These are phyloP conservation scores for Ptilorrhoa leucosticta DNA, from an alignment of 2,113 vertebrate genomes.

Conservation along the genomic window DNA sequence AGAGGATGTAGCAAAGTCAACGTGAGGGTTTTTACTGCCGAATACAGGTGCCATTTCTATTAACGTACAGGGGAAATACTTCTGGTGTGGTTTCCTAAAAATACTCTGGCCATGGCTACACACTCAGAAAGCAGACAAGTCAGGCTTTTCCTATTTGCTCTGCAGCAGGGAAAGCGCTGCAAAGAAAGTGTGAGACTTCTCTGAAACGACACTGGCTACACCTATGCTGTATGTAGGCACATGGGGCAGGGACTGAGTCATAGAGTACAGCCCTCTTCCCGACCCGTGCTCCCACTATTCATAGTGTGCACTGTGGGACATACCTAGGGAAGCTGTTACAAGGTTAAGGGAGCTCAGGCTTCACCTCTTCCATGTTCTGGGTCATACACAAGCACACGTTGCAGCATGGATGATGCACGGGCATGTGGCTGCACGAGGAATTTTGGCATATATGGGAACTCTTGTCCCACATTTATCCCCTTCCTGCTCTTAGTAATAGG, in stretches of 20 bases:
- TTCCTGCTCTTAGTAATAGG: neutral
- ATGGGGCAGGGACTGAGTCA: neutral
- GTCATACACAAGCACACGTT: accelerated
- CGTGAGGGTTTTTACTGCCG: neutral
- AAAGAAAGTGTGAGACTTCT: neutral
- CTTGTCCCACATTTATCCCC: neutral
- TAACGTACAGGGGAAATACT: neutral
- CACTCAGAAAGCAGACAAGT: neutral
- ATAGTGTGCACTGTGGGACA: neutral
- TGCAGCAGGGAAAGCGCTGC: neutral
- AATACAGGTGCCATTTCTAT: neutral
- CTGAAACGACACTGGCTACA: neutral
- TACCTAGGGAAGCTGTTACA: neutral
- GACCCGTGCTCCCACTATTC: neutral
- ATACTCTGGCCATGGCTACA: neutral
- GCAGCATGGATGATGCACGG: neutral
- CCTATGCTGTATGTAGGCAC: neutral
- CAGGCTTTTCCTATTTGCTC: neutral
- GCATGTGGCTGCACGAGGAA: neutral
- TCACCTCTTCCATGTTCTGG: neutral
- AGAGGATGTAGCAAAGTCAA: neutral
- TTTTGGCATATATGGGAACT: neutral
- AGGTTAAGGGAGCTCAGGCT: neutral
- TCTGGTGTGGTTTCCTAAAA: neutral
- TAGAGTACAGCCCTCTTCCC: neutral